Conservation (phyloP, 2,113 vertebrate genomes). For the Microtus pennsylvanicus region DNA sequence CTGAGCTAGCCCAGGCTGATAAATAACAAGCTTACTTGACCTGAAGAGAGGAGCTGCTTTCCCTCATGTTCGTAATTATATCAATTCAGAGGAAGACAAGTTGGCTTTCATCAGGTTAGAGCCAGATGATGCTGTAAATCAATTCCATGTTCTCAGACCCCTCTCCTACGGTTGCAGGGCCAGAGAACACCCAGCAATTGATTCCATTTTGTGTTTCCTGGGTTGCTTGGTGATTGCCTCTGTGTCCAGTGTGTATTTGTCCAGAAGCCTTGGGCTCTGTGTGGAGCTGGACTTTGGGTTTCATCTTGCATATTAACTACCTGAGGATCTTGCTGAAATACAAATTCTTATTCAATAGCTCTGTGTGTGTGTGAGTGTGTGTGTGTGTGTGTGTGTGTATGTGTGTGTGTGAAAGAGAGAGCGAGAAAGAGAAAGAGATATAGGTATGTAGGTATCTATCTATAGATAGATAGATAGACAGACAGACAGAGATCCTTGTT, state of each 20-base stretch:
- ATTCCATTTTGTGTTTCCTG: not conserved
- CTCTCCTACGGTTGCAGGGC: not conserved
- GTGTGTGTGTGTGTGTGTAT: too few species aligned
- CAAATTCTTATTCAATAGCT: slow-evolving; percentile 17
- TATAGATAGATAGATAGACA: too few species aligned
- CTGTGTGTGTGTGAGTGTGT: not conserved
- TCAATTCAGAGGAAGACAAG: slow-evolving; percentile 50
- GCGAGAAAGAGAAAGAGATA: not conserved
- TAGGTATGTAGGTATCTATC: too few species aligned
- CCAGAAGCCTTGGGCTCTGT: not conserved
- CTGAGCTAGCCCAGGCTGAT: slow-evolving; percentile 55
- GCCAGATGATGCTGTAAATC: slow-evolving; percentile 65
- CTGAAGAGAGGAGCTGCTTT: slow-evolving; percentile 71
- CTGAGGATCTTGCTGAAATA: slow-evolving; percentile 57
- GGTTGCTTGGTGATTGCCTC: not conserved
- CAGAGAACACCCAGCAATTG: not conserved
- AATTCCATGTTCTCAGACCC: slow-evolving; percentile 22
- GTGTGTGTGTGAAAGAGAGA: not conserved
- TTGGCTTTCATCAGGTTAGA: slow-evolving; percentile 55
- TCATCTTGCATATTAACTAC: not conserved
- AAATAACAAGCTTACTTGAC: slow-evolving; percentile 72
- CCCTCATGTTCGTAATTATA: slow-evolving; percentile 58
- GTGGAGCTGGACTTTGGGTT: not conserved
- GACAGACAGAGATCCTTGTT: not conserved
- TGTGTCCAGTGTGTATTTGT: not conserved